Evolutionary conservation across 2,888 invertebrate genomes (phyloP).

Genomic region (Osmoderma eremita): DNA sequence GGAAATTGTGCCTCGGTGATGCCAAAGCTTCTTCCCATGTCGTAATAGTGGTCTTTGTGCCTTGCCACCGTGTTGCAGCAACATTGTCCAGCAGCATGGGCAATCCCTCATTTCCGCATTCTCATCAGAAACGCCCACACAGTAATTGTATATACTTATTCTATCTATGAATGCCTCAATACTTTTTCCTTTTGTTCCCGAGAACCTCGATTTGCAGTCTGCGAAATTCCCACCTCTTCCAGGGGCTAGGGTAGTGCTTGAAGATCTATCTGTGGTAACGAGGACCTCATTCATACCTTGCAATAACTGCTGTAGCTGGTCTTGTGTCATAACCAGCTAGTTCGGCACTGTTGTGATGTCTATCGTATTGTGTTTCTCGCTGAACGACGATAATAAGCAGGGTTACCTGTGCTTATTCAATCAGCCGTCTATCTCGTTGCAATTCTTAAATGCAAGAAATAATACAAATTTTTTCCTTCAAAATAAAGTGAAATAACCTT

Average conservation of each 20-base stretch:
- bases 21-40: slow-evolving; percentile 44
- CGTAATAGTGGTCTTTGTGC: slow-evolving; percentile 41
- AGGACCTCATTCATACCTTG: background rate
- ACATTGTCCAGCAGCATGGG: slow-evolving; percentile 48
- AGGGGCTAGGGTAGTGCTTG: background rate
- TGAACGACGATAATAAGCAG: background rate
- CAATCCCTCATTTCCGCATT: slow-evolving; percentile 49
- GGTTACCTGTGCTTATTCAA: background rate
- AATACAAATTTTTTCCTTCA: too few relatives aligned
- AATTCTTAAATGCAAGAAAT: too few relatives aligned
- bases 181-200: slow-evolving; percentile 41
- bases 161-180: slow-evolving; percentile 50
- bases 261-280: background rate
- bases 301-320: slow-evolving; percentile 2
- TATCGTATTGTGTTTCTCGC: background rate
- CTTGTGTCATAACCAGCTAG: background rate
- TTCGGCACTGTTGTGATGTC: background rate
- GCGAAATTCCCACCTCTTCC: slow-evolving; percentile 20
- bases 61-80: slow-evolving; percentile 50
- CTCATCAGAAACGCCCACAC: slow-evolving; percentile 46
- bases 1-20: slow-evolving; percentile 42
- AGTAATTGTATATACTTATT: slow-evolving; percentile 49
- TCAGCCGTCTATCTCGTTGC: background rate
- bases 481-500: too few relatives aligned
- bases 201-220: slow-evolving; percentile 44